Evolutionary conservation across 2,888 invertebrate species (phyloP).

Genomic region (Pantelozetes paolii): DNA sequence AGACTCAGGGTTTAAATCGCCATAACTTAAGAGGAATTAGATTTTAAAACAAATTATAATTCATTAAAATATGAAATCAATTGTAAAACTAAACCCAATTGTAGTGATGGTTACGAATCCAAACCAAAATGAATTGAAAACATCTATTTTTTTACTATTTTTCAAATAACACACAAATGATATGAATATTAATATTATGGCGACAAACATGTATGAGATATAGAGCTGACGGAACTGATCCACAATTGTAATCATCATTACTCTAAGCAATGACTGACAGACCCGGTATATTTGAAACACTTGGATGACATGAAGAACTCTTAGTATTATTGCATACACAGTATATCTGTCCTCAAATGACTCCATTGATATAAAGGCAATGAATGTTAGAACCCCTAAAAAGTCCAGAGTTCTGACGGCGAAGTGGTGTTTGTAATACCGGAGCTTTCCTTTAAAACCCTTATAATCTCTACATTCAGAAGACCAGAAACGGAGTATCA

Average conservation of each 20-base stretch:
- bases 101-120: conserved; percentile 11
- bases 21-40: neutral
- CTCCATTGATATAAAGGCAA: neutral
- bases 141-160: neutral
- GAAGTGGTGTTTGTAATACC: neutral
- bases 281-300: conserved; percentile 18
- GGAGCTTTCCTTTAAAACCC: neutral
- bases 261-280: neutral
- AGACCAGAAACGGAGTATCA: conserved; percentile 29
- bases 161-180: neutral
- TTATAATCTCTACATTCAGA: neutral
- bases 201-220: conserved; percentile 1
- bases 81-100: no score
- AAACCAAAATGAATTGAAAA: conserved; percentile 2
- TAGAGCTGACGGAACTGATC: conserved; percentile 26
- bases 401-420: conserved; percentile 1
- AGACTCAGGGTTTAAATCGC: neutral
- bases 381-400: neutral
- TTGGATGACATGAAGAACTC: conserved; percentile 19
- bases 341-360: neutral
- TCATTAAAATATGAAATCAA: no score
- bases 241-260: neutral
- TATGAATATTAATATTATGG: neutral
- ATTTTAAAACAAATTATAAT: neutral
- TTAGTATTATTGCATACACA: no score